Conservation (phyloP, 2,888 invertebrate species). For the Xylocampa areola region DNA sequence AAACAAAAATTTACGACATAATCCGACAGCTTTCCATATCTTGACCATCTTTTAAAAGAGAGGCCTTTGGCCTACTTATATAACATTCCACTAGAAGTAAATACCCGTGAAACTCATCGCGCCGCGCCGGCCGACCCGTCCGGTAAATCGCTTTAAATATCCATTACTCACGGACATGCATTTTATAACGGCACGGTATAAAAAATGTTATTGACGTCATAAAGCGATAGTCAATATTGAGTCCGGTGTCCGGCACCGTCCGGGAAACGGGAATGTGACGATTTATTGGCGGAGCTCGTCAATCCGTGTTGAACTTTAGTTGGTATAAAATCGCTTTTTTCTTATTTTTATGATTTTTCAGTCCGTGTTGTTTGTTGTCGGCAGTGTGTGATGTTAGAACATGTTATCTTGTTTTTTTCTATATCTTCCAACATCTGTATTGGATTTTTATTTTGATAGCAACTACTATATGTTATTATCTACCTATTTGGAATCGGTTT, state of each 20-base stretch:
- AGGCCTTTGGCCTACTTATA: constrained; percentile 6
- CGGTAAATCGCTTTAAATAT: constrained; percentile 67
- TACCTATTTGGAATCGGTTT: no score
- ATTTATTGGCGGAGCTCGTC: constrained; percentile 48
- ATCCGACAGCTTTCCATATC: constrained; percentile 31
- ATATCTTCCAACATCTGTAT: neutral
- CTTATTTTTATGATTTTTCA: constrained; percentile 36
- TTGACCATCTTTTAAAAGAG: constrained; percentile 33
- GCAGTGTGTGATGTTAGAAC: neutral
- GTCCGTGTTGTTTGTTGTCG: constrained; percentile 21
- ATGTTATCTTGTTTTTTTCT: constrained; percentile 14
- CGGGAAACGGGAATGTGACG: constrained; percentile 37
- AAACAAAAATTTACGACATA: constrained; percentile 31
- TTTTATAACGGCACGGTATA: constrained; percentile 70
- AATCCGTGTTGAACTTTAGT: constrained; percentile 50
- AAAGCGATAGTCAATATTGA: constrained; percentile 69
- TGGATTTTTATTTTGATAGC: no score
- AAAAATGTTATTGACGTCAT: constrained; percentile 71
- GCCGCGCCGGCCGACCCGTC: constrained; percentile 27
- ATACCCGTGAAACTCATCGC: constrained; percentile 43
- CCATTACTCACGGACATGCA: constrained; percentile 72
- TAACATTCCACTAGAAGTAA: constrained; percentile 34
- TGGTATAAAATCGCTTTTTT: constrained; percentile 30
- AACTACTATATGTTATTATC: no score
- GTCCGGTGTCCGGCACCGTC: constrained; percentile 39